Evolutionary conservation across 1,140 invertebrate genomes (phyloP).

Genomic region (Archivesica marissinica): DNA sequence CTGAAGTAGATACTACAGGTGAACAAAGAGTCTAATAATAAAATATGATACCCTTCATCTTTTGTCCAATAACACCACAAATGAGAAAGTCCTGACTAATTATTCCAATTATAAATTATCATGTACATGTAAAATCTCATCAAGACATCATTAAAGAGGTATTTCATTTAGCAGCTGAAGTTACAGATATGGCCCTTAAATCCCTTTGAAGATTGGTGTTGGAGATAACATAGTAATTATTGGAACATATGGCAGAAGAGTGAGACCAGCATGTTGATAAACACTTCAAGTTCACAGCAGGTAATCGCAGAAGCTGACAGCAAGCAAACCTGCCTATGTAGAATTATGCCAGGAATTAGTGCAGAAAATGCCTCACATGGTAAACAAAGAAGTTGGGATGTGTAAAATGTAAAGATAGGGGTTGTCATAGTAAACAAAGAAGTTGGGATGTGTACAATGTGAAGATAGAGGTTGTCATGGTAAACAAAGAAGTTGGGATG

Average conservation of each 20-base stretch:
- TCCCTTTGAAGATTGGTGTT: background rate
- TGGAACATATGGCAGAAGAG: slow-evolving; percentile 11
- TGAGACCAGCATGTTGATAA: slow-evolving; percentile 18
- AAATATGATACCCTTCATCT: background rate
- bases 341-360: background rate
- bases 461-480: background rate
- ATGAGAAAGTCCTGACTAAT: background rate
- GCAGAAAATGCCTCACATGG: background rate
- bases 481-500: background rate
- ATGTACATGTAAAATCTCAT: background rate
- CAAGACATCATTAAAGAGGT: background rate
- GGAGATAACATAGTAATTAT: slow-evolving; percentile 12
- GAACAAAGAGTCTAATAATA: background rate
- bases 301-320: background rate
- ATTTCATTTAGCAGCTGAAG: background rate
- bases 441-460: background rate
- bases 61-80: background rate
- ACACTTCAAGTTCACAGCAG: slow-evolving; percentile 11
- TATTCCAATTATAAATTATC: background rate
- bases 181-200: background rate
- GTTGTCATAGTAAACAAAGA: background rate
- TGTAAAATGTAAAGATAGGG: too few relatives aligned
- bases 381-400: background rate
- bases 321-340: too few relatives aligned
- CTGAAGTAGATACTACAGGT: background rate